These are phyloP conservation scores for Coregonus ussuriensis DNA, from an alignment of 2,797 vertebrate species.

Conservation along the genomic window DNA sequence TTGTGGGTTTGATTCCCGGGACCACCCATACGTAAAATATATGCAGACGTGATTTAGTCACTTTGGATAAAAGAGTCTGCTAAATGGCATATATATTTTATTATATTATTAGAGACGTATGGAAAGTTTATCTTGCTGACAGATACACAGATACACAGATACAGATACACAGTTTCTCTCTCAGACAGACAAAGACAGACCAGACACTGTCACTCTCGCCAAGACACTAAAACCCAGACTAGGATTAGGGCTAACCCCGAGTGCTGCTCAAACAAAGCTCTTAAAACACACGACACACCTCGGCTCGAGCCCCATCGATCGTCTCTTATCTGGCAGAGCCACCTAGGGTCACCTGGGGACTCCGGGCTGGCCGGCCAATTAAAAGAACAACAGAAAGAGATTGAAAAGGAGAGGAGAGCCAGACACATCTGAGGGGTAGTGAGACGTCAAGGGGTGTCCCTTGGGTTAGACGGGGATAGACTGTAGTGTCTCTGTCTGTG, in stretches of 20 bases:
- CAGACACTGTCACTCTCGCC: not conserved
- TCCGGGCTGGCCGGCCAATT: constrained; percentile 7
- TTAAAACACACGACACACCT: constrained; percentile 14
- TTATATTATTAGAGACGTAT: no score
- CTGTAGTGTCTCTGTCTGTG: not conserved
- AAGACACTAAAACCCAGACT: not conserved
- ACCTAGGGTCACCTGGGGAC: constrained; percentile 26
- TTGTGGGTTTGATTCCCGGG: no score
- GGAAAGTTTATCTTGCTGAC: not conserved
- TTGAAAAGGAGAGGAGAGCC: not conserved
- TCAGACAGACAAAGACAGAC: not conserved
- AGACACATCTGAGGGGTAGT: not conserved
- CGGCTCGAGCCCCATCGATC: constrained; percentile 19
- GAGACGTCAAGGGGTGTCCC: not conserved
- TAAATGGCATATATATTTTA: no score
- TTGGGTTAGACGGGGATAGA: not conserved
- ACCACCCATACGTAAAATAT: no score
- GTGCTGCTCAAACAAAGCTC: not conserved
- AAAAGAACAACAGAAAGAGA: constrained; percentile 11
- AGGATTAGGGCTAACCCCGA: not conserved
- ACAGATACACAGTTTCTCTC: not conserved
- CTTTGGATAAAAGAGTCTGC: no score
- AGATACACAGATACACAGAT: not conserved
- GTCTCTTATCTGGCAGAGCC: constrained; percentile 25
- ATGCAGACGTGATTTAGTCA: no score